These are phyloP conservation scores for Octopus bimaculoides DNA, from an alignment of 1,140 invertebrate species.

Conservation along the genomic window DNA sequence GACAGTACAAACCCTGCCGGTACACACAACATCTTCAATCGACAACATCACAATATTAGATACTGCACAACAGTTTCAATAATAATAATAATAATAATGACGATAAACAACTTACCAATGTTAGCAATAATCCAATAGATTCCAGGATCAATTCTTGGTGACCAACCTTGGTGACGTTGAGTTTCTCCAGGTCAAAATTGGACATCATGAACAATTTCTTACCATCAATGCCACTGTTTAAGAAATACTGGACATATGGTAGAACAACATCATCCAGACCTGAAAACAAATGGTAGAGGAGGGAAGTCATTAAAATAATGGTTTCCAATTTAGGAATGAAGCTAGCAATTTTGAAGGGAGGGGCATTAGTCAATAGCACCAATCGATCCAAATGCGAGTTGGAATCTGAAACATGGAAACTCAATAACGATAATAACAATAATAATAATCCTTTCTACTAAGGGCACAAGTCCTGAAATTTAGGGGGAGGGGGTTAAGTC, in stretches of 20 bases:
- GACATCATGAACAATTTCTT: conserved; percentile 77
- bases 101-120: conserved; percentile 69
- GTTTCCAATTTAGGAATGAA: neutral
- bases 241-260: conserved; percentile 78
- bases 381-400: neutral
- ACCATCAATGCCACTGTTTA: conserved; percentile 78
- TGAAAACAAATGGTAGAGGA: conserved; percentile 26
- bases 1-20: too few species aligned
- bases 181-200: conserved; percentile 80
- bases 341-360: neutral
- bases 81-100: neutral
- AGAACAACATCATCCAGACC: conserved; percentile 79
- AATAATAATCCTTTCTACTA: neutral
- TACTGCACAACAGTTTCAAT: too few species aligned
- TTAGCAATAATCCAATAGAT: conserved; percentile 81
- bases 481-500: neutral
- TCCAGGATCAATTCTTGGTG: conserved; percentile 91
- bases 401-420: neutral
- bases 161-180: conserved; percentile 80
- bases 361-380: neutral
- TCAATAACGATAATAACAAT: neutral
- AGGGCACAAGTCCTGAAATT: neutral
- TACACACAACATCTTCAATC: too few species aligned
- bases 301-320: neutral
- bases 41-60: too few species aligned